Evolutionary conservation across 2,888 invertebrate species (phyloP), one percentile per base, ranked within the genome.

Genomic region (Ormyrus pomaceus): DNA sequence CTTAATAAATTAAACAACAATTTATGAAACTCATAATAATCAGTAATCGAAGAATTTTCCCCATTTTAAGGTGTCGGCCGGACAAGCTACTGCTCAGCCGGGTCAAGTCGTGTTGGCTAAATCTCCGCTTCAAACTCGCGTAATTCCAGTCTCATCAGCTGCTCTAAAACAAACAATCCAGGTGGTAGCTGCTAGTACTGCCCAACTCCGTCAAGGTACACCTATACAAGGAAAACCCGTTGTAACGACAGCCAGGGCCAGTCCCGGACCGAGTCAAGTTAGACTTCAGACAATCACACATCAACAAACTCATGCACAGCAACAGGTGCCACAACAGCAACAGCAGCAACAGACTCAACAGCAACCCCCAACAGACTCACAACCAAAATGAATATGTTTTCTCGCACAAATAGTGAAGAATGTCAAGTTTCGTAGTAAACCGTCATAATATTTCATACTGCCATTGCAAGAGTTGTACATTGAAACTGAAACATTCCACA

Each of bases 91-190:
- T 7, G 91, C 92, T 19, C 93, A 92, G 77, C 84, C 91, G 2
- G 93, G 93, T 8, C 92, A 93, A 82, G 92, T 93, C 0, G 93
- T 95, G 11, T 87, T 94, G 70, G 92, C 94, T 0, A 94, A 94
- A 86, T 89, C 90, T 9, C 92, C 92, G 0, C 91, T 93, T 66
- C 92, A 93, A 34, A 92, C 94, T 0, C 91, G 95, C 50, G 94
- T 95, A 2, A 94, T 95, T 84, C 95, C 95, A 1, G 94, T 94
- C 0, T 89, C 91, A 0, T 90, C 83, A 82, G 92, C 91, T 86
- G 92, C 90, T 79, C 91, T 90, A 85, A 94, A 93, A 89, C 94
- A 91, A 91, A 93, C 93, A 0, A 93, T 93, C 85, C 93, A 94
- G 91, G 93, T 93, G 65, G 89, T 89, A 1, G 85, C 88, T 1